Percentiles rank a stretch among this genome's conserved stretches.
phyloP scores from a whole-genome alignment of 1,140 invertebrate species.

The Ips nitidus region DNA sequence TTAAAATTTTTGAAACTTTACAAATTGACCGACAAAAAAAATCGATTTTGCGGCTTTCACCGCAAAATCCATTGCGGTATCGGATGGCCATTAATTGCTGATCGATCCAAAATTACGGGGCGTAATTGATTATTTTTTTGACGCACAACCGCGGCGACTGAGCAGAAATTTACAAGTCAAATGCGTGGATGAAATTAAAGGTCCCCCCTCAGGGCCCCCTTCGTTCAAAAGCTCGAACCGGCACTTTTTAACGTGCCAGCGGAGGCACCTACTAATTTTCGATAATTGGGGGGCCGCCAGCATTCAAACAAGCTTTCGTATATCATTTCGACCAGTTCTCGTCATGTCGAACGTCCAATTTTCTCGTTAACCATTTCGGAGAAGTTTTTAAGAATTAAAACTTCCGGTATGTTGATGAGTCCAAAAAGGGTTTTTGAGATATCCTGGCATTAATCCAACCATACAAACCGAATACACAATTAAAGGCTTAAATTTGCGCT shows the following conservation, averaged over 20 bases:
- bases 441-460: no score
- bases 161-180: slow-evolving; percentile 23
- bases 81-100: slow-evolving; percentile 2
- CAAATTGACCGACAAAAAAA: no score
- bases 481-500: no score
- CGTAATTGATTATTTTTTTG: slow-evolving; percentile 19
- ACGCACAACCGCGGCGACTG: slow-evolving; percentile 6
- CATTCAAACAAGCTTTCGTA: slow-evolving; percentile 29
- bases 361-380: slow-evolving; percentile 33
- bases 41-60: no score
- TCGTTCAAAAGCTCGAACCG: slow-evolving; percentile 13
- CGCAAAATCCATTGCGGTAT: neutral
- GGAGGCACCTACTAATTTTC: slow-evolving; percentile 31
- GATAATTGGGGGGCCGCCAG: slow-evolving; percentile 27
- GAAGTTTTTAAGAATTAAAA: slow-evolving; percentile 3
- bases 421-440: no score
- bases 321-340: slow-evolving; percentile 22
- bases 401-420: no score
- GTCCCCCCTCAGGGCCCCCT: neutral
- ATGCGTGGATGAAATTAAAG: slow-evolving; percentile 10
- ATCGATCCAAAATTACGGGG: slow-evolving; percentile 6
- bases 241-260: slow-evolving; percentile 27
- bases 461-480: no score
- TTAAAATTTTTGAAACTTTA: no score
- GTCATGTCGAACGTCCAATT: slow-evolving; percentile 27